Evolutionary conservation across 2,888 invertebrate species (phyloP).

Genomic region (Proisotoma minuta): DNA sequence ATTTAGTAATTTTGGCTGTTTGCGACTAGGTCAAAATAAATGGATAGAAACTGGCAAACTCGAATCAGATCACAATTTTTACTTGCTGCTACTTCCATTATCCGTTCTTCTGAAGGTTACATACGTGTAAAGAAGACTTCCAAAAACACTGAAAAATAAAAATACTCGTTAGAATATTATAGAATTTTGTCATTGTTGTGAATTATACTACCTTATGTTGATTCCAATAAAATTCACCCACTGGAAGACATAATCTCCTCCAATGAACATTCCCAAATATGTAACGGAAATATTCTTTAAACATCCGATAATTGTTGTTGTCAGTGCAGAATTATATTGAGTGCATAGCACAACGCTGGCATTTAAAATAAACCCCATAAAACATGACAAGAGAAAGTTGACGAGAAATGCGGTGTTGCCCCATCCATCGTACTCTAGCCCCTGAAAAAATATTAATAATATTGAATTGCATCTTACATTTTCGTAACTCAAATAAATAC

Average conservation of each 20-base stretch:
- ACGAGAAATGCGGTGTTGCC: conserved; percentile 65
- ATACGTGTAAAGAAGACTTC: conserved; percentile 79
- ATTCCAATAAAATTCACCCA: conserved; percentile 92
- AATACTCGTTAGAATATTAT: neutral
- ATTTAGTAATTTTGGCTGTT: too few species aligned
- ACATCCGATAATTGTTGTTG: conserved; percentile 97
- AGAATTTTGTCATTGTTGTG: neutral
- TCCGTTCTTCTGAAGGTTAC: conserved; percentile 69
- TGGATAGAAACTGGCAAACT: neutral
- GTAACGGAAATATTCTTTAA: conserved; percentile 96
- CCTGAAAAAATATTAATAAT: conserved; percentile 48
- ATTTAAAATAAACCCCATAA: conserved; percentile 93
- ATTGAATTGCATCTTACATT: neutral
- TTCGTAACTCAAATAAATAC: conserved; percentile 36
- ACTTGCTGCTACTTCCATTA: neutral
- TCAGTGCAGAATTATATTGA: conserved; percentile 93
- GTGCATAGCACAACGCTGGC: conserved; percentile 95
- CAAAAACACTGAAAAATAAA: conserved; percentile 58
- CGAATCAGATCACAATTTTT: neutral
- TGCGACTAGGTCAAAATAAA: neutral
- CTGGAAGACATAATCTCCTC: conserved; percentile 94
- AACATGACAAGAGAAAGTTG: conserved; percentile 82
- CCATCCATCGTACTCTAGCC: conserved; percentile 69
- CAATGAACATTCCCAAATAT: conserved; percentile 95
- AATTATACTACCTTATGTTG: conserved; percentile 67